Conservation (phyloP, 2,888 invertebrate genomes). For the Agrenia bidenticulata region DNA sequence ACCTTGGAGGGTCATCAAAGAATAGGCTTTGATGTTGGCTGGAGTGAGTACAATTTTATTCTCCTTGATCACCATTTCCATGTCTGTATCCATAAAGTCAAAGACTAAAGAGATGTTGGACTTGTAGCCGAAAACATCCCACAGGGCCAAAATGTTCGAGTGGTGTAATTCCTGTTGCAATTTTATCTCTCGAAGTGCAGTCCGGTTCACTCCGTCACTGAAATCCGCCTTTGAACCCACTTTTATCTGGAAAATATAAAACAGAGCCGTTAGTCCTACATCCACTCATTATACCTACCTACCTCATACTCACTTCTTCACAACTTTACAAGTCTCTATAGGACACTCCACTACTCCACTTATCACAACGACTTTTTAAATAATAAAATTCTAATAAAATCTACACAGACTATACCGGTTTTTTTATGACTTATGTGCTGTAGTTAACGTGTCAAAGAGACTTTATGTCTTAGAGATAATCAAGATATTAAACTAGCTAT, state of each 20-base stretch:
- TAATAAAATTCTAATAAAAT: no score
- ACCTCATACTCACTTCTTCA: neutral
- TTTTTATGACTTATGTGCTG: no score
- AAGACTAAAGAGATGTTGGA: constrained; percentile 98
- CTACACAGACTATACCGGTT: no score
- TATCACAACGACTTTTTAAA: no score
- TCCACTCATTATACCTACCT: no score
- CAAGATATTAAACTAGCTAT: no score
- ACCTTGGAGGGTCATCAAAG: constrained; percentile 90
- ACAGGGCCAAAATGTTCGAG: constrained; percentile 85
- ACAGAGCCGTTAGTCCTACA: no score
- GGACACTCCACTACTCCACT: neutral
- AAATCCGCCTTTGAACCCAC: constrained; percentile 90
- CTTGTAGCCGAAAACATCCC: constrained; percentile 97
- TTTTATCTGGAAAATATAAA: constrained; percentile 71
- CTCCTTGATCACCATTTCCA: constrained; percentile 92
- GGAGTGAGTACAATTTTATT: constrained; percentile 82
- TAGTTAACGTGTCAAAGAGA: no score
- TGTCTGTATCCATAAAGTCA: constrained; percentile 99
- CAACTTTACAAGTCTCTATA: neutral
- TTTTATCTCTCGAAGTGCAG: constrained; percentile 97
- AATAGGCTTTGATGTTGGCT: constrained; percentile 92
- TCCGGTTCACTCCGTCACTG: constrained; percentile 96
- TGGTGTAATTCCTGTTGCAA: constrained; percentile 92
- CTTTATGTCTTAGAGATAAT: no score